These are phyloP conservation scores for Cryptomyrus ogoouensis DNA, from an alignment of 2,113 vertebrate genomes.

Conservation along the genomic window DNA sequence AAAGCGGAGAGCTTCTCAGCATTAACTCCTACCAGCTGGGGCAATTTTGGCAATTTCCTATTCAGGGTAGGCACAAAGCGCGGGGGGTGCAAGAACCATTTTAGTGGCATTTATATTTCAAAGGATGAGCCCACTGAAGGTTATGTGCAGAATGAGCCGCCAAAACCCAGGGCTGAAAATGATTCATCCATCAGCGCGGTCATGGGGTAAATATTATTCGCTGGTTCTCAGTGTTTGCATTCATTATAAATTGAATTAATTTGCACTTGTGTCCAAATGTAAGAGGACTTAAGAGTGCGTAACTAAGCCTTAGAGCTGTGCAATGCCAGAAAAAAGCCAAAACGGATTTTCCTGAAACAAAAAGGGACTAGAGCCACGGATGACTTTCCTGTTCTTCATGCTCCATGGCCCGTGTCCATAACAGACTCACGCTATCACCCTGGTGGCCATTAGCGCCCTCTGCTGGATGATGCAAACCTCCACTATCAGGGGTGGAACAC, in stretches of 20 bases:
- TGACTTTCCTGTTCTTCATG: background rate
- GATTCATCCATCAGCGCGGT: background rate
- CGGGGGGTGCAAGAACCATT: background rate
- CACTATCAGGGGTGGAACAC: background rate
- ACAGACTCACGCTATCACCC: background rate
- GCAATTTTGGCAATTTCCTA: background rate
- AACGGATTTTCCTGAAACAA: background rate
- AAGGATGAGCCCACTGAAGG: background rate
- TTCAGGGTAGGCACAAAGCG: background rate
- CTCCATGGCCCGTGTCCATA: background rate
- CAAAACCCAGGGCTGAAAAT: background rate
- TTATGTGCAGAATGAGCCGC: background rate
- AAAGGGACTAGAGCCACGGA: background rate
- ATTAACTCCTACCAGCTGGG: slow-evolving; percentile 7
- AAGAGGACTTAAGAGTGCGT: background rate
- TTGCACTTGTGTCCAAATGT: background rate
- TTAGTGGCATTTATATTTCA: background rate
- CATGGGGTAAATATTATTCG: background rate
- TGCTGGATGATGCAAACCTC: background rate
- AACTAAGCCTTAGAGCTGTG: background rate
- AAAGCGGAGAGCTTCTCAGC: background rate
- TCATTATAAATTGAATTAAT: background rate
- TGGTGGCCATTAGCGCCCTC: background rate
- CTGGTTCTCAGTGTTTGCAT: background rate
- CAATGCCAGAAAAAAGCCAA: background rate